A percentile compares a stretch with the other conserved stretches of the same genome.
Evolutionary conservation across 2,113 vertebrate genomes (phyloP).

Genomic region (Siphamia tubifer): DNA sequence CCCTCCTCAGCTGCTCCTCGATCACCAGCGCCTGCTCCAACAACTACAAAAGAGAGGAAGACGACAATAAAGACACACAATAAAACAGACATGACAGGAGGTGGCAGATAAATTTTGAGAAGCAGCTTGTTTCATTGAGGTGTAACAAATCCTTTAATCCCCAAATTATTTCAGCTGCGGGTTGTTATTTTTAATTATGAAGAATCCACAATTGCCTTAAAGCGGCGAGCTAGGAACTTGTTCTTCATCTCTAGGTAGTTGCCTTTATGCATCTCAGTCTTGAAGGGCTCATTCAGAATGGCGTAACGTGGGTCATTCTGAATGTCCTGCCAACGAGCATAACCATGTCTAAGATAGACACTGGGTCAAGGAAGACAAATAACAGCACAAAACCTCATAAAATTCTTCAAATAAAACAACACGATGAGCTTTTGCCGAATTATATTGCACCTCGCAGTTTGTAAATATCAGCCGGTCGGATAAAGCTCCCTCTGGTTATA

Average conservation of each 20-base stretch:
- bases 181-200: background rate
- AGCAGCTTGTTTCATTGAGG: background rate
- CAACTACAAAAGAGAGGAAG: slow-evolving; percentile 72
- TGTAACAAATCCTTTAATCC: slow-evolving; percentile 4
- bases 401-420: slow-evolving; percentile 1
- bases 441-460: slow-evolving; percentile 13
- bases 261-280: slow-evolving; percentile 94
- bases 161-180: background rate
- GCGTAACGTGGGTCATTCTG: slow-evolving; percentile 94
- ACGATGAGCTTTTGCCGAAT: background rate
- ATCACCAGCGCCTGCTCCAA: slow-evolving; percentile 98
- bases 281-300: slow-evolving; percentile 96
- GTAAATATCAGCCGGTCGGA: slow-evolving; percentile 12
- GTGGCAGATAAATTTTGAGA: background rate
- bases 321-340: slow-evolving; percentile 98
- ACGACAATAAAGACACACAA: background rate
- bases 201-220: slow-evolving; percentile 81
- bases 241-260: slow-evolving; percentile 99
- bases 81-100: background rate
- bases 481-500: background rate
- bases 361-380: slow-evolving; percentile 52
- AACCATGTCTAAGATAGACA: slow-evolving; percentile 85
- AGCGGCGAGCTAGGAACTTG: slow-evolving; percentile 96
- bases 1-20: slow-evolving; percentile 94
- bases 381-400: background rate